phyloP scores from a whole-genome alignment of 2,888 invertebrate species.

The Miltochrista miniata region DNA sequence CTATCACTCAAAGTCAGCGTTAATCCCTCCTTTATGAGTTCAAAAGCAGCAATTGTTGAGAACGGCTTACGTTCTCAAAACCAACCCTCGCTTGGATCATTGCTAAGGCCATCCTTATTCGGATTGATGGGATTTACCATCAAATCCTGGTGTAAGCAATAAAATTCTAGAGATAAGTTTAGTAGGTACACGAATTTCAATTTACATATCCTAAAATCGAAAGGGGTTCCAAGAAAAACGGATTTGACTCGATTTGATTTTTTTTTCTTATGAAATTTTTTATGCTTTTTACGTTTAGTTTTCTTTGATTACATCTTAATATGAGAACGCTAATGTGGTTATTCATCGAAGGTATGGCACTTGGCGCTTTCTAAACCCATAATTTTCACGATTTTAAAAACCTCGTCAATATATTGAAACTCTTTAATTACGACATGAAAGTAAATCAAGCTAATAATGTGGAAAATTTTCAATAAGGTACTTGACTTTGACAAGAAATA shows the following conservation, averaged over 20 bases:
- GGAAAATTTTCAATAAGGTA: no score
- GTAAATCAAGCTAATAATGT: no score
- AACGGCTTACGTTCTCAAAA: constrained; percentile 46
- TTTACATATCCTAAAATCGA: constrained; percentile 4
- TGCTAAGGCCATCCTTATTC: constrained; percentile 19
- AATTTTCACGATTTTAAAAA: no score
- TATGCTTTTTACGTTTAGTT: neutral
- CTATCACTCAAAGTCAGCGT: constrained; percentile 75
- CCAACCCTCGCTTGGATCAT: constrained; percentile 31
- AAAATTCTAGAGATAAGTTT: constrained; percentile 8
- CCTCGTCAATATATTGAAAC: no score
- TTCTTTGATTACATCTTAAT: neutral
- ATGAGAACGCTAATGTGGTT: no score
- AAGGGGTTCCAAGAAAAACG: neutral
- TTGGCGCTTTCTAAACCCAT: no score
- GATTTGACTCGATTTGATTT: neutral
- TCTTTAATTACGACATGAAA: no score
- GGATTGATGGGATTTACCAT: constrained; percentile 18
- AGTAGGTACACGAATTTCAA: constrained; percentile 10
- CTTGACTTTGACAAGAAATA: no score
- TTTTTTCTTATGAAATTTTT: neutral
- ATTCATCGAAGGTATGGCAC: no score
- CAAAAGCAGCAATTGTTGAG: constrained; percentile 71
- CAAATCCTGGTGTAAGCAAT: constrained; percentile 10
- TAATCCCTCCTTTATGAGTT: constrained; percentile 77